A percentile compares a stretch with the other conserved stretches of the same genome.
Evolutionary conservation across 1,140 invertebrate species (phyloP).

Genomic region (Eriosoma lanigerum): DNA sequence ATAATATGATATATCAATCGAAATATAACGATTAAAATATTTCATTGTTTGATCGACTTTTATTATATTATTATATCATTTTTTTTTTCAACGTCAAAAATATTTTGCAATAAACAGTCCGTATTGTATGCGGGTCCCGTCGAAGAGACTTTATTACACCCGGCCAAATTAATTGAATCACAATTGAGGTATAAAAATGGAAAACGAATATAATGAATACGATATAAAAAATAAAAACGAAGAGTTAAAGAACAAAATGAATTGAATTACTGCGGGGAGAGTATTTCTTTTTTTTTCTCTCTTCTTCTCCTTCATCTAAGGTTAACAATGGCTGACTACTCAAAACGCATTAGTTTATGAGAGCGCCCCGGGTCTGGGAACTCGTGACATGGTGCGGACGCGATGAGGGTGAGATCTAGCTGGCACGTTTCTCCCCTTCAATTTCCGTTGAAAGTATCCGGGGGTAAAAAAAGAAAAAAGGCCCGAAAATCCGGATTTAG

Average conservation of each 20-base stretch:
- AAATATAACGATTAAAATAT: no score
- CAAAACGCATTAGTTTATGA: conserved; percentile 38
- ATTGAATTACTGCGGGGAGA: conserved; percentile 28
- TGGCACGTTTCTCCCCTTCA: conserved; percentile 38
- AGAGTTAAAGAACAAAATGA: conserved; percentile 33
- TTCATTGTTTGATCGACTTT: no score
- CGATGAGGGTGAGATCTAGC: conserved; percentile 35
- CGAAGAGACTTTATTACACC: background rate
- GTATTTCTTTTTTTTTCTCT: conserved; percentile 20
- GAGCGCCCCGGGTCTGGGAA: conserved; percentile 35
- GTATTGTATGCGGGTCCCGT: background rate
- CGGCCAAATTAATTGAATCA: conserved; percentile 28
- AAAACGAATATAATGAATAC: conserved; percentile 19
- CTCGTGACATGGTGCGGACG: conserved; percentile 17
- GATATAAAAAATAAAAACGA: background rate
- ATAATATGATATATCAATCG: no score
- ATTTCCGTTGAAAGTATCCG: conserved; percentile 34
- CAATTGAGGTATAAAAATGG: conserved; percentile 10
- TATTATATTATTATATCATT: background rate
- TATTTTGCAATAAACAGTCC: conserved; percentile 12
- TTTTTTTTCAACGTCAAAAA: background rate
- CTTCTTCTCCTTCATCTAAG: conserved; percentile 16
- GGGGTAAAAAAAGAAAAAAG: background rate
- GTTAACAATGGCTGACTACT: conserved; percentile 39
- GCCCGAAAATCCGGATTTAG: conserved; percentile 20